A percentile compares a stretch with the other conserved stretches of the same genome.
Evolutionary conservation across 1,140 invertebrate genomes (phyloP).

Genomic region (Hypothenemus hampei): DNA sequence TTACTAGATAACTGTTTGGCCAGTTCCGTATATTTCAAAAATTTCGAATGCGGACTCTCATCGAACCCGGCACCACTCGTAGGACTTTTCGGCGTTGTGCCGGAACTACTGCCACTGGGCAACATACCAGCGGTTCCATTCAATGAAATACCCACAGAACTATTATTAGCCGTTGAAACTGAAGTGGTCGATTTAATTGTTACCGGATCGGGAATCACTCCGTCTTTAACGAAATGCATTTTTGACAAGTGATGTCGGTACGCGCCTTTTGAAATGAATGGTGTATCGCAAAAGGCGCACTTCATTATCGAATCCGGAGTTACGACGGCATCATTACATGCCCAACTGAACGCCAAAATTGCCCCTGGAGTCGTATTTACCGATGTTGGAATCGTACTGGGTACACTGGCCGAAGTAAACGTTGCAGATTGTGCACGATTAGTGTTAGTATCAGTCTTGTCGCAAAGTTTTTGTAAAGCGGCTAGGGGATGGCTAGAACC

Average conservation of each 20-base stretch:
- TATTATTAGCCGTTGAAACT: conserved; percentile 46
- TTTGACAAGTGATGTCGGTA: conserved; percentile 95
- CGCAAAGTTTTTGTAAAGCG: conserved; percentile 89
- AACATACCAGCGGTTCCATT: conserved; percentile 33
- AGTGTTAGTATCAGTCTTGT: conserved; percentile 80
- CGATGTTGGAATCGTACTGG: conserved; percentile 29
- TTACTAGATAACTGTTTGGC: conserved; percentile 94
- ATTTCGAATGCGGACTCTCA: conserved; percentile 92
- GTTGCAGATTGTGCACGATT: conserved; percentile 42
- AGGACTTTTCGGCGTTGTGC: conserved; percentile 30
- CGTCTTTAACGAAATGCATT: conserved; percentile 95
- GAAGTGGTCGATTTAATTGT: conserved; percentile 55
- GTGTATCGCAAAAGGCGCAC: conserved; percentile 93
- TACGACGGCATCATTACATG: conserved; percentile 85
- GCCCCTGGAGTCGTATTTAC: conserved; percentile 65
- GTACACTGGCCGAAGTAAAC: conserved; percentile 30
- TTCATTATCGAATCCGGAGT: conserved; percentile 86
- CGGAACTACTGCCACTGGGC: conserved; percentile 24
- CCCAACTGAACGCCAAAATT: conserved; percentile 88
- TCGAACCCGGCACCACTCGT: conserved; percentile 58
- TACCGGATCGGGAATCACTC: conserved; percentile 68
- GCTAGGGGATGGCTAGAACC: conserved; percentile 81
- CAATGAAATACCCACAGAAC: conserved; percentile 26
- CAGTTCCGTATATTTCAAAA: conserved; percentile 94
- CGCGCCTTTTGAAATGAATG: conserved; percentile 93